These are phyloP conservation scores for Syngnathus acus DNA, from an alignment of 2,797 vertebrate genomes.

Conservation along the genomic window DNA sequence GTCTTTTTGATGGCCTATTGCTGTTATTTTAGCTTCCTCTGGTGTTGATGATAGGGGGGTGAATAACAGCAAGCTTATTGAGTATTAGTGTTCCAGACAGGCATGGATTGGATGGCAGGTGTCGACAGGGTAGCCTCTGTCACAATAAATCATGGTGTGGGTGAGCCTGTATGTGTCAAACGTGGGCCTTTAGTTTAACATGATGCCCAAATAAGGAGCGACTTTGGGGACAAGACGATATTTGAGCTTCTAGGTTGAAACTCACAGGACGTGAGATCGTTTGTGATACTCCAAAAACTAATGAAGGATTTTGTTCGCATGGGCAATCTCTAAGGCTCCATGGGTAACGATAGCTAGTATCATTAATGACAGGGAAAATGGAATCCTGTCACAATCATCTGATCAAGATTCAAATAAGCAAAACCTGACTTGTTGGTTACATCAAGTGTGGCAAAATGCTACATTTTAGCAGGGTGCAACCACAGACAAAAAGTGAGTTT, in stretches of 20 bases:
- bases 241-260: constrained; percentile 43
- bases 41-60: constrained; percentile 10
- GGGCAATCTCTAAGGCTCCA: constrained; percentile 13
- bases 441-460: constrained; percentile 36
- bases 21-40: constrained; percentile 19
- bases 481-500: constrained; percentile 22
- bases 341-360: constrained; percentile 34
- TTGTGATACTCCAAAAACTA: constrained; percentile 13
- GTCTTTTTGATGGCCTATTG: constrained; percentile 11
- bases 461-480: constrained; percentile 27
- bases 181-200: constrained; percentile 21
- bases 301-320: constrained; percentile 4
- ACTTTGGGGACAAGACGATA: constrained; percentile 23
- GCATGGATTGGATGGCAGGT: constrained; percentile 52
- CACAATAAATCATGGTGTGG: constrained; percentile 45
- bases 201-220: constrained; percentile 28
- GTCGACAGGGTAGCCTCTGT: constrained; percentile 49
- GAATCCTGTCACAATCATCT: constrained; percentile 47
- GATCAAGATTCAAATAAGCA: constrained; percentile 25
- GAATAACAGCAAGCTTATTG: constrained; percentile 40
- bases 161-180: constrained; percentile 32
- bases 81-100: constrained; percentile 47
- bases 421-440: constrained; percentile 32
- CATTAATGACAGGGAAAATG: constrained; percentile 42
- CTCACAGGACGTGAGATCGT: constrained; percentile 12